These are phyloP conservation scores for Darevskia nairensis DNA, from an alignment of 2,797 vertebrate genomes.

Conservation along the genomic window DNA sequence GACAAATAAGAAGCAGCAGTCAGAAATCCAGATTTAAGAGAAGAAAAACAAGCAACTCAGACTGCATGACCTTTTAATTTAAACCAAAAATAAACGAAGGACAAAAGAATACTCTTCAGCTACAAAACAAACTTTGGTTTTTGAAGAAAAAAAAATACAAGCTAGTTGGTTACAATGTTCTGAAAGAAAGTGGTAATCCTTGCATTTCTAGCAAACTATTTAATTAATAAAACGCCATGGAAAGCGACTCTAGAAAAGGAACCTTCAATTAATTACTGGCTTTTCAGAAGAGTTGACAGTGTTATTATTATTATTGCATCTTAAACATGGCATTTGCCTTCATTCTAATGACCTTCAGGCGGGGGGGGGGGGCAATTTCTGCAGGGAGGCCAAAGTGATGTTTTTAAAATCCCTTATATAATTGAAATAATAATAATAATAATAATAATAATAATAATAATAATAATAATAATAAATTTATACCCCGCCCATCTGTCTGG, in stretches of 20 bases:
- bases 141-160: background rate
- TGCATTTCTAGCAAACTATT: background rate
- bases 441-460: no score
- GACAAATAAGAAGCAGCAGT: conserved; percentile 29
- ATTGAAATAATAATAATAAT: no score
- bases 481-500: no score
- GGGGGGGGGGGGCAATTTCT: background rate
- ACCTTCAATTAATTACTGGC: background rate
- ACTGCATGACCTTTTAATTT: conserved; percentile 48
- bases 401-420: background rate
- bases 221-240: conserved; percentile 8
- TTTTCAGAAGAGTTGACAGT: conserved; percentile 22
- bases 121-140: conserved; percentile 11
- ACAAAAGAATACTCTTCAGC: conserved; percentile 1
- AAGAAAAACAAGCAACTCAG: background rate
- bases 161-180: background rate
- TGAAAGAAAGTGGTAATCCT: background rate
- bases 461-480: no score
- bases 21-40: background rate
- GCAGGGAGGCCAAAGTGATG: background rate
- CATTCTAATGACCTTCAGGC: background rate
- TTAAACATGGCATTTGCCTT: background rate
- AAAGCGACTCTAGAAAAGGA: background rate
- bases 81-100: conserved; percentile 44
- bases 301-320: conserved; percentile 11